Evolutionary conservation across 2,888 invertebrate genomes (phyloP), one percentile per base, ranked within the genome.

Genomic region (Hymenopus coronatus): DNA sequence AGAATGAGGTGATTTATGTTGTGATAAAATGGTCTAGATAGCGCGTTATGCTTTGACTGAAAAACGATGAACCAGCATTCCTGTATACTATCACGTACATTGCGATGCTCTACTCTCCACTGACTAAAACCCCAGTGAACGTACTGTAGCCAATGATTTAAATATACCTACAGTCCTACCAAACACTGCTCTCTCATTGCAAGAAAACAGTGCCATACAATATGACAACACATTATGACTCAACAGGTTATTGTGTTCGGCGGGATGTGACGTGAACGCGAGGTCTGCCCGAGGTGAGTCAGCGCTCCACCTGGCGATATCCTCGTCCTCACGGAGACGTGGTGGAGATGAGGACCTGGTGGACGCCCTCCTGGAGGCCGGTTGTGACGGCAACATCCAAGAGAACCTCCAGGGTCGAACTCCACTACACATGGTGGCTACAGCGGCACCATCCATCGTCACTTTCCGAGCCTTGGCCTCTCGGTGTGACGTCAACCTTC

Each of bases 271-370:
- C 90, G 92, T 92, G 90, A 92, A 92, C 89, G 92, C 92, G 27
- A 92, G 93, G 89, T 93, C 93, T 25, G 92, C 92, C 7, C 91
- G 92, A 30, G 93, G 93, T 6, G 93, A 93, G 91, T 93, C 92
- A 9, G 93, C 93, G 0, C 91, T 93, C 7, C 93, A 93, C 89
- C 91, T 93, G 87, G 92, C 91, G 28, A 92, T 93, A 86, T 90
- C 92, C 54, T 28, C 83, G 28, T 14, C 28, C 7, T 81, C 70
- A 3, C 28, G 70, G 28, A 54, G 89, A 30, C 28, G 28, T 28
- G 46, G 33, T 14, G 33, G 27, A 14, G 54, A 88, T 25, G 85
- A 89, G 25, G 91, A 92, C 89, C 92, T 92, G 88, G 92, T 93
- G 15, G 91, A 91, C 88, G 91, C 92, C 87, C 91, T 93, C 7